These are phyloP conservation scores for Cerceris ruficornis DNA, from an alignment of 2,888 invertebrate genomes.

Conservation along the genomic window DNA sequence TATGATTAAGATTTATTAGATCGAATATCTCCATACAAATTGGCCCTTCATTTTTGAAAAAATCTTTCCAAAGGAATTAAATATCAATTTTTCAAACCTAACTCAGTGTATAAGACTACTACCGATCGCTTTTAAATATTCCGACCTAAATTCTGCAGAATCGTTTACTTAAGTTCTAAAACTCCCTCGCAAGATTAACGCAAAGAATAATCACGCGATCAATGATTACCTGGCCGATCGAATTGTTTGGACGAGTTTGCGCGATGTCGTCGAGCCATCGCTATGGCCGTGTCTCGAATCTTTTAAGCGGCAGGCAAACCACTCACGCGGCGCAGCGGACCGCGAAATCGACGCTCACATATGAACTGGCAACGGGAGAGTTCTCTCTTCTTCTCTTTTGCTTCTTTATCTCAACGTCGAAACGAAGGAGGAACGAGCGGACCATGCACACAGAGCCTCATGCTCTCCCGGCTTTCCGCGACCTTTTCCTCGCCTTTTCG, in stretches of 20 bases:
- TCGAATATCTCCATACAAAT: neutral
- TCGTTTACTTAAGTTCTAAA: too few relatives aligned
- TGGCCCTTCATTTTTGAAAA: neutral
- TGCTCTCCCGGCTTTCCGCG: conserved; percentile 49
- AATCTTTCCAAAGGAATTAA: too few relatives aligned
- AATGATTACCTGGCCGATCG: neutral
- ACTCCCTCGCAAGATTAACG: neutral
- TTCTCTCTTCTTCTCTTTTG: conserved; percentile 55
- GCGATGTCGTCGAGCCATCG: conserved; percentile 72
- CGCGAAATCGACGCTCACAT: conserved; percentile 82
- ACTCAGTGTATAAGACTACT: too few relatives aligned
- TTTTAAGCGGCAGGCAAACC: conserved; percentile 75
- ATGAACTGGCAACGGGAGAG: conserved; percentile 76
- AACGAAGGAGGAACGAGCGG: conserved; percentile 53
- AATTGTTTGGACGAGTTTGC: conserved; percentile 68
- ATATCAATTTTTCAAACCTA: too few relatives aligned
- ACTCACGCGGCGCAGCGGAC: conserved; percentile 81
- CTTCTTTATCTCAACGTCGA: conserved; percentile 55
- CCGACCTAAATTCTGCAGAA: too few relatives aligned
- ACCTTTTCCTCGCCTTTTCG: conserved; percentile 54
- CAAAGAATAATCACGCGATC: neutral
- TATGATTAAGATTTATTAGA: neutral
- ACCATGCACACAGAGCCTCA: conserved; percentile 36
- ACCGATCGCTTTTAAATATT: too few relatives aligned
- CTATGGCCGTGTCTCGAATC: conserved; percentile 71